Percentiles rank a stretch among this genome's conserved stretches.
phyloP scores from a whole-genome alignment of 2,888 invertebrate species.

The Drosophila yooni region DNA sequence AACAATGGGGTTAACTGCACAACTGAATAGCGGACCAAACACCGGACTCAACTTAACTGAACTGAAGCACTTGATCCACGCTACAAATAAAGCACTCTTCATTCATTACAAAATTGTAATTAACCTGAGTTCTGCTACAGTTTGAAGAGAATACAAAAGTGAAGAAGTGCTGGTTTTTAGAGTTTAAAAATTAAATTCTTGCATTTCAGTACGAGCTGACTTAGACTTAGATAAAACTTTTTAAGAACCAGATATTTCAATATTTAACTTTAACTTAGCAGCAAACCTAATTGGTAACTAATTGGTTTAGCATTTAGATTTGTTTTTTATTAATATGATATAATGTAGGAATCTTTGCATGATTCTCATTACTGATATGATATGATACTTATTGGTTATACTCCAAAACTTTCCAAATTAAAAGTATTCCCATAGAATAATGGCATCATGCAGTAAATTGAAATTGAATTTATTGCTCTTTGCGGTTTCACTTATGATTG shows the following conservation, averaged over 20 bases:
- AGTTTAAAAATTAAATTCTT: not conserved
- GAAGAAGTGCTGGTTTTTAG: not conserved
- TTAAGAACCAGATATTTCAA: not conserved
- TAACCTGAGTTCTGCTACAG: constrained; percentile 9
- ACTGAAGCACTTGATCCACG: constrained; percentile 33
- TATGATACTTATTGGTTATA: not conserved
- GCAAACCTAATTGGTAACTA: not conserved
- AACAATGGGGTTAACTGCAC: constrained; percentile 14
- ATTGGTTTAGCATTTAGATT: not conserved
- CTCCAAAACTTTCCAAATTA: not conserved
- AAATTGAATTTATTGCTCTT: fast-evolving
- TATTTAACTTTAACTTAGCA: not conserved
- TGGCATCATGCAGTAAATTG: not conserved
- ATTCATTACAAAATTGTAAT: constrained; percentile 54
- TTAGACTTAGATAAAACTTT: not conserved
- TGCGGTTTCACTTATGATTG: not conserved
- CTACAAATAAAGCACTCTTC: constrained; percentile 11
- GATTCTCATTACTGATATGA: too few species aligned
- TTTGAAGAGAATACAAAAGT: not conserved
- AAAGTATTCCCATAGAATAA: not conserved
- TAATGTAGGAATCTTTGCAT: not conserved
- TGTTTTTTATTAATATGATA: not conserved
- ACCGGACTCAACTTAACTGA: not conserved
- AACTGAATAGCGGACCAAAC: constrained; percentile 10
- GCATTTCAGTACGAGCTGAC: not conserved